Percentiles rank a stretch among this genome's conserved stretches.
phyloP scores from a whole-genome alignment of 92 coral and sea anemone genomes.

The Muricea muricata region DNA sequence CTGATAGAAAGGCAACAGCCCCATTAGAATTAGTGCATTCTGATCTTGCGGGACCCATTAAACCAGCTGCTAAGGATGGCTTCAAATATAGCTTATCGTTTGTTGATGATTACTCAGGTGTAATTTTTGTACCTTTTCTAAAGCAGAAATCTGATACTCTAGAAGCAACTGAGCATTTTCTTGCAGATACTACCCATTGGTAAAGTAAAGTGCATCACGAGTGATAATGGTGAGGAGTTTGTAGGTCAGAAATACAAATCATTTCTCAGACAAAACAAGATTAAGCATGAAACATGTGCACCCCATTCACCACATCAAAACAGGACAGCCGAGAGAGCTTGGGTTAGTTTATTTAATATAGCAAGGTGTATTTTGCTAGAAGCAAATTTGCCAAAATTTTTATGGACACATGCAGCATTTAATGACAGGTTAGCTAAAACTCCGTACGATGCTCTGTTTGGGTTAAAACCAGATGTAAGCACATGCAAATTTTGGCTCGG shows the following conservation, averaged over 20 bases:
- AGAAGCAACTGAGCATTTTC: background rate
- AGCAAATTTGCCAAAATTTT: no score
- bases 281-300: conserved; percentile 14
- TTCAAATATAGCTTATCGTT: conserved; percentile 25
- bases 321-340: background rate
- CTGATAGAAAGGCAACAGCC: background rate
- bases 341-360: no score
- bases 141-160: background rate
- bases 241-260: conserved; percentile 4
- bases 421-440: background rate
- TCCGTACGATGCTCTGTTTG: background rate
- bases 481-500: conserved; percentile 40
- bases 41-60: conserved; percentile 51
- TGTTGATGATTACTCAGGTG: conserved; percentile 29
- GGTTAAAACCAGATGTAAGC: background rate
- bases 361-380: no score
- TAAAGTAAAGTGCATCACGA: conserved; percentile 26
- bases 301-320: conserved; percentile 13
- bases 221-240: conserved; percentile 46
- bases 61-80: conserved; percentile 47
- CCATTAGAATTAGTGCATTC: conserved; percentile 44
- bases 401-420: no score
- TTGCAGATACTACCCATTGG: conserved; percentile 35
- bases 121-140: background rate
- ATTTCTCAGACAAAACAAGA: background rate